Conservation (phyloP, 2,888 invertebrate species). For the Ornithoptera priamus region DNA sequence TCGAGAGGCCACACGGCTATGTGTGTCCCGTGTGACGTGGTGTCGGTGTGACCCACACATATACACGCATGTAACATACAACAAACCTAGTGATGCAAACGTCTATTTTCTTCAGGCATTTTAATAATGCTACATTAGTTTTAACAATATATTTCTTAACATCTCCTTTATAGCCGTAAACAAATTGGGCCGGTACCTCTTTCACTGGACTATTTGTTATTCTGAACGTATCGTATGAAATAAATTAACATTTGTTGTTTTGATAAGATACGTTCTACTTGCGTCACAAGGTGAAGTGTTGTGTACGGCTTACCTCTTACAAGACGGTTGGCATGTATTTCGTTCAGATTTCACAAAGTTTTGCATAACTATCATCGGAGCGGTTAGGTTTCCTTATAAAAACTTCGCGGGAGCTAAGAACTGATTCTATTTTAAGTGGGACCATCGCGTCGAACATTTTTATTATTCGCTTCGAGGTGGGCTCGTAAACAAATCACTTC, state of each 20-base stretch:
- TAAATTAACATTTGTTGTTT: conserved; percentile 21
- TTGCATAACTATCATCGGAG: conserved; percentile 6
- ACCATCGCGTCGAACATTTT: conserved; percentile 69
- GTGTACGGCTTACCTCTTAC: conserved; percentile 18
- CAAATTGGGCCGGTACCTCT: neutral
- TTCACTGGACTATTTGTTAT: conserved; percentile 14
- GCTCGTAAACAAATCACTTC: conserved; percentile 42
- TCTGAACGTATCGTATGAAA: conserved; percentile 14
- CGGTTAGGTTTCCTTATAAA: conserved; percentile 30
- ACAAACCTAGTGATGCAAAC: conserved; percentile 47
- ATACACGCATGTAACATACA: conserved; percentile 56
- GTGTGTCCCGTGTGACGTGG: conserved; percentile 67
- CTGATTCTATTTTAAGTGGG: conserved; percentile 60
- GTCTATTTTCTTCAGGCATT: conserved; percentile 30
- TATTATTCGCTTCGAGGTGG: conserved; percentile 43
- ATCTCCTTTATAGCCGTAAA: neutral
- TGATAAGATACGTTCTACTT: conserved; percentile 27
- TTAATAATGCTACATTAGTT: conserved; percentile 6
- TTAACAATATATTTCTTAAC: neutral
- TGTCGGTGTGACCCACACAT: conserved; percentile 53
- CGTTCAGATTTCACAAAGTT: conserved; percentile 3
- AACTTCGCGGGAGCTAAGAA: conserved; percentile 54
- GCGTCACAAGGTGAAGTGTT: conserved; percentile 27
- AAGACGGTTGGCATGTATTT: conserved; percentile 1
- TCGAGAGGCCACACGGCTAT: conserved; percentile 58